These are phyloP conservation scores for Griposia aprilina DNA, from an alignment of 2,888 invertebrate genomes.

Conservation along the genomic window DNA sequence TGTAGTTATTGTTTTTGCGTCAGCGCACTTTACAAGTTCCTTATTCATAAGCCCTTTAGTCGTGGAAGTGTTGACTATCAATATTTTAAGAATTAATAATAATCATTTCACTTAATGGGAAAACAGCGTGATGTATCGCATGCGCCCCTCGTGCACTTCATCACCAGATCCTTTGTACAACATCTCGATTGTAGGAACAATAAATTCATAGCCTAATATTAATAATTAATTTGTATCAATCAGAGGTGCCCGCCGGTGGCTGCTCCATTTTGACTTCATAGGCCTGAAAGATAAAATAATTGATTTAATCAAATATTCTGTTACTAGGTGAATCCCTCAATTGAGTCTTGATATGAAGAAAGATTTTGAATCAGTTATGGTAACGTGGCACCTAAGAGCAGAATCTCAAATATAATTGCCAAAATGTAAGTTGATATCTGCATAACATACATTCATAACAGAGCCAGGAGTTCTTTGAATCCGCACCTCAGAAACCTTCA, in stretches of 20 bases:
- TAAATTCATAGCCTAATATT: slow-evolving; percentile 68
- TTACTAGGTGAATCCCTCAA: not conserved
- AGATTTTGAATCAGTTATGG: not conserved
- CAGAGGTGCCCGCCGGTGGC: slow-evolving; percentile 62
- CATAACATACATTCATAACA: not conserved
- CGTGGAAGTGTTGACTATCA: slow-evolving; percentile 51
- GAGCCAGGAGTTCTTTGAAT: not conserved
- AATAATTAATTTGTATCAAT: slow-evolving; percentile 66
- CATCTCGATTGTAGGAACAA: slow-evolving; percentile 76
- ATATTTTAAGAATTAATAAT: slow-evolving; percentile 57
- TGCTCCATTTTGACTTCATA: slow-evolving; percentile 77
- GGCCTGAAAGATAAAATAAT: slow-evolving; percentile 76
- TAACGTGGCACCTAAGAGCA: not conserved
- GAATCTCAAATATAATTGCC: not conserved
- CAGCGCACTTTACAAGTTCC: slow-evolving; percentile 4
- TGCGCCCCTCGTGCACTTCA: slow-evolving; percentile 61
- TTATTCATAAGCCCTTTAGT: slow-evolving; percentile 19
- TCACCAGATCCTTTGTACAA: slow-evolving; percentile 74
- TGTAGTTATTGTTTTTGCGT: slow-evolving; percentile 20
- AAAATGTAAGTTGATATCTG: not conserved
- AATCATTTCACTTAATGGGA: slow-evolving; percentile 71
- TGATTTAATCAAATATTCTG: not conserved
- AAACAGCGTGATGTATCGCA: slow-evolving; percentile 68
- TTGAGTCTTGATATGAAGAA: not conserved
- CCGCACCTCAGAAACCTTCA: not conserved